Percentiles rank a stretch among this genome's conserved stretches.
These are phyloP conservation scores for Podargus strigoides DNA, from an alignment of 2,797 vertebrate species.

Conservation along the genomic window DNA sequence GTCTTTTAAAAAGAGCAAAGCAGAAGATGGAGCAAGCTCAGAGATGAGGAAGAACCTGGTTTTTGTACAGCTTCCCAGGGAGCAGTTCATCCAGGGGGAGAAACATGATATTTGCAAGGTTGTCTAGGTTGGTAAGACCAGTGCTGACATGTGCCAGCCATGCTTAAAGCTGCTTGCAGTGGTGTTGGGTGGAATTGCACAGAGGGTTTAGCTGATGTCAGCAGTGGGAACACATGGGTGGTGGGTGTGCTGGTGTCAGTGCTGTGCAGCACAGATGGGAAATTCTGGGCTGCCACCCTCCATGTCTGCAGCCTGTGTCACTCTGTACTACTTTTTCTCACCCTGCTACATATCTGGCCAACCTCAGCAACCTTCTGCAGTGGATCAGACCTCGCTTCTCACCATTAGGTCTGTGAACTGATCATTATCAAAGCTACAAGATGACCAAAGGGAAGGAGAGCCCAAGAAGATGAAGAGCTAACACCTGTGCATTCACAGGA, in stretches of 20 bases:
- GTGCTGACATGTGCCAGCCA: rapidly evolving
- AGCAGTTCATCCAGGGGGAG: not conserved
- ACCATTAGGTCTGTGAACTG: rapidly evolving
- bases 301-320: rapidly evolving
- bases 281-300: not conserved
- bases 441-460: not conserved
- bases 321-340: not conserved
- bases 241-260: not conserved
- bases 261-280: rapidly evolving
- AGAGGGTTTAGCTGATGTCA: not conserved
- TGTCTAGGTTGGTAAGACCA: not conserved
- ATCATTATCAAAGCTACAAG: not conserved
- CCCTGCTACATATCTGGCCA: not conserved
- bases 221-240: rapidly evolving
- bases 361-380: not conserved
- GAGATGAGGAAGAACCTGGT: not conserved
- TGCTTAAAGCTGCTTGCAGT: not conserved
- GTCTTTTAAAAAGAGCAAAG: not conserved
- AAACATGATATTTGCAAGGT: not conserved
- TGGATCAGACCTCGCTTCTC: not conserved
- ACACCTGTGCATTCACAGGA: no score
- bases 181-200: not conserved
- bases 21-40: not conserved
- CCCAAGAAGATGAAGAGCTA: no score
- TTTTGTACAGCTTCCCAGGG: not conserved